These are phyloP conservation scores for Chloroclysta siterata DNA, from an alignment of 2,888 invertebrate genomes.

Conservation along the genomic window DNA sequence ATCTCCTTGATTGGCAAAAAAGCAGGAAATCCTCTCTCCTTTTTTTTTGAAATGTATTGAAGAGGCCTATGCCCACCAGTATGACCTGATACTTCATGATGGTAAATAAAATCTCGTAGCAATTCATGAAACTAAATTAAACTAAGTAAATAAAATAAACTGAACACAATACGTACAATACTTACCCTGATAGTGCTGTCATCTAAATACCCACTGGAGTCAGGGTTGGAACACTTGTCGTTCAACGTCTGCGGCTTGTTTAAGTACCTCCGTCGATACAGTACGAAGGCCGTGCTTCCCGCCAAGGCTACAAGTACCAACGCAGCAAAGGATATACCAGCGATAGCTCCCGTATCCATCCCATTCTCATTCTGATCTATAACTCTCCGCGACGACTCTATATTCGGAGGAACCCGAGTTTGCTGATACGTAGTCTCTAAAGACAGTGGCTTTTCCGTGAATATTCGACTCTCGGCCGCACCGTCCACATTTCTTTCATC, in stretches of 20 bases:
- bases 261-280: constrained; percentile 89
- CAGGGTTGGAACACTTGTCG: constrained; percentile 93
- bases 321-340: constrained; percentile 89
- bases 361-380: constrained; percentile 64
- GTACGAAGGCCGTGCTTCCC: constrained; percentile 87
- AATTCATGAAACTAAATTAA: background rate
- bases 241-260: constrained; percentile 94
- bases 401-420: constrained; percentile 72
- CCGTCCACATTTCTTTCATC: constrained; percentile 61
- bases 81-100: too few species aligned
- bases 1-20: too few species aligned
- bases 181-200: constrained; percentile 93
- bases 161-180: constrained; percentile 43
- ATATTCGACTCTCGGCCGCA: constrained; percentile 71
- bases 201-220: constrained; percentile 94
- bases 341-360: constrained; percentile 86
- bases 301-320: constrained; percentile 86
- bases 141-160: background rate
- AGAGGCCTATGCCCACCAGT: too few species aligned
- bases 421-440: constrained; percentile 75
- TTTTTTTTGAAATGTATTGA: too few species aligned
- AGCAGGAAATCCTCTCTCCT: too few species aligned
- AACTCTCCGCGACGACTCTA: constrained; percentile 73
- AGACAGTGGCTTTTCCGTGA: constrained; percentile 77
- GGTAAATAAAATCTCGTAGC: too few species aligned